These are phyloP conservation scores for Orchesella flavescens DNA, from an alignment of 2,888 invertebrate genomes.

Conservation along the genomic window DNA sequence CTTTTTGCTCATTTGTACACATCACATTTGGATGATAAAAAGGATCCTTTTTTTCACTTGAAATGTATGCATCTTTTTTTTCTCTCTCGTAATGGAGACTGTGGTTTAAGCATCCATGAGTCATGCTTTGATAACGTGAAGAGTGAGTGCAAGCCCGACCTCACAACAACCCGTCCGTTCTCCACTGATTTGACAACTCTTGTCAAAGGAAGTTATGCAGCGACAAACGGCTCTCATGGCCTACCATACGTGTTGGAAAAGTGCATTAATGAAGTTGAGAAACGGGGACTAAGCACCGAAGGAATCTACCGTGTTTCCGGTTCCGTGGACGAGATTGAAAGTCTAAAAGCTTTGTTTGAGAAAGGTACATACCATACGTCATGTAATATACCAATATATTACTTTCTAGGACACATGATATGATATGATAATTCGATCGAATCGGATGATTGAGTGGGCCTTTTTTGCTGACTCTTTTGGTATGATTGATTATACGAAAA, in stretches of 20 bases:
- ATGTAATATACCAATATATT: not conserved
- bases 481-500: conserved; percentile 15
- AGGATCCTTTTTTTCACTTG: not conserved
- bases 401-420: no score
- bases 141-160: conserved; percentile 86
- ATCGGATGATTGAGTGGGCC: not conserved
- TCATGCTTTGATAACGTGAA: conserved; percentile 45
- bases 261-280: conserved; percentile 91
- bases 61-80: not conserved
- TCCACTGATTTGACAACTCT: conserved; percentile 93
- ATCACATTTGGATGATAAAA: not conserved
- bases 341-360: conserved; percentile 89
- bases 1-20: conserved; percentile 7
- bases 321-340: conserved; percentile 93
- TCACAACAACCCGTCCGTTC: conserved; percentile 88
- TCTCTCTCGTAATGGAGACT: conserved; percentile 45
- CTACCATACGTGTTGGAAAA: conserved; percentile 87
- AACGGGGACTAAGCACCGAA: conserved; percentile 87
- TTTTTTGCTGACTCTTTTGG: not conserved
- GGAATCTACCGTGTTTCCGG: conserved; percentile 93
- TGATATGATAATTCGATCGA: not conserved
- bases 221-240: conserved; percentile 72
- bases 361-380: conserved; percentile 78
- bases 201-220: conserved; percentile 78
- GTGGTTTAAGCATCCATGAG: conserved; percentile 53